phyloP scores from a whole-genome alignment of 2,797 vertebrate species.

The Tolypeutes matacus region DNA sequence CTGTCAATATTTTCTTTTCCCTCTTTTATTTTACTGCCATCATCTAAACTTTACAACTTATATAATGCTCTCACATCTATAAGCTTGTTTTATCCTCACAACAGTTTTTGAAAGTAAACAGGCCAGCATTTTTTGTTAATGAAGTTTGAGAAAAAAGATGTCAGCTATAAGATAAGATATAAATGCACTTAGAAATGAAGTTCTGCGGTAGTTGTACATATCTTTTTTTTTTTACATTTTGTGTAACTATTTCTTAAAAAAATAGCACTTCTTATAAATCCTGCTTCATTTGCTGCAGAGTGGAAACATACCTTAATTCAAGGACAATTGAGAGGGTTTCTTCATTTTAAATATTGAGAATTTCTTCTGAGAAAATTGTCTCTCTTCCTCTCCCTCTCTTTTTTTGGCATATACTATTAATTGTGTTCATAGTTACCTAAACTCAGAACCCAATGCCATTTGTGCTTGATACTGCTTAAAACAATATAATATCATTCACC shows the following conservation, averaged over 20 bases:
- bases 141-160: slow-evolving; percentile 53
- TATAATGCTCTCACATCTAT: slow-evolving; percentile 13
- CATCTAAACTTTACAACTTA: slow-evolving; percentile 31
- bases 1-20: slow-evolving; percentile 43
- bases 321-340: background rate
- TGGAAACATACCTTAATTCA: slow-evolving; percentile 34
- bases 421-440: slow-evolving; percentile 21
- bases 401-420: background rate
- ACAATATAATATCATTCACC: background rate
- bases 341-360: slow-evolving; percentile 59
- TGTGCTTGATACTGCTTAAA: slow-evolving; percentile 39
- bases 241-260: slow-evolving; percentile 27
- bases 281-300: background rate
- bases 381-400: background rate
- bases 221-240: background rate
- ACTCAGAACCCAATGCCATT: slow-evolving; percentile 25
- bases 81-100: slow-evolving; percentile 52
- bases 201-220: background rate
- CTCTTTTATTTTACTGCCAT: slow-evolving; percentile 17
- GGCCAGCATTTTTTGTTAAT: slow-evolving; percentile 61
- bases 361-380: slow-evolving; percentile 20
- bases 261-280: background rate
- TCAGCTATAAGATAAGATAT: background rate
- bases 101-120: slow-evolving; percentile 26
- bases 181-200: slow-evolving; percentile 54